Evolutionary conservation across 2,888 invertebrate genomes (phyloP), one percentile per base, ranked within the genome.

Genomic region (Drosophila setosimentum): DNA sequence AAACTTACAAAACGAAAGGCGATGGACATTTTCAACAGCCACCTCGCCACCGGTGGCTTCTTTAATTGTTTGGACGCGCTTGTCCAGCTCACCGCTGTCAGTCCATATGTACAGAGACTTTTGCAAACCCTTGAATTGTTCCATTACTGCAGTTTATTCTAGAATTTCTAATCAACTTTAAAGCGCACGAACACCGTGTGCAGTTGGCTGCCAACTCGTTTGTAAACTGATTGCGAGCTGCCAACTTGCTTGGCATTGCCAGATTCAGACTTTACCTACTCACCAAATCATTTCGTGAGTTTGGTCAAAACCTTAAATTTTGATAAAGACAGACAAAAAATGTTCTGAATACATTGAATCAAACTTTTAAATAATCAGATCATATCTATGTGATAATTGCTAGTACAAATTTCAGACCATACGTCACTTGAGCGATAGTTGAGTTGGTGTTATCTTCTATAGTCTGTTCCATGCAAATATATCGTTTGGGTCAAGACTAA

Each of bases 61-160:
- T 89, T 95, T 94, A 10, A 96, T 86, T 76, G 94, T 93, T 57
- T 94, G 93, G 8, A 94, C 94, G 35, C 94, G 93, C 82, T 94
- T 93, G 82, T 94, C 94, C 54, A 95, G 91, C 33, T 94, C 94
- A n/a, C 92, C 92, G 68, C 93, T 93, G 45, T 93, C 93, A 50
- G 94, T 94, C 95, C 95, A 95, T 69, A 96, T 93, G 62, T 95
- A 92, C 35, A 96, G 91, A 16, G 95, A 94, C 80, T 93, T 94
- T 80, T 94, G 93, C n/a, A 92, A 87, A 18, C 92, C 91, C 64
- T 92, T 91, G 45, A 93, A 92, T 77, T 91, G 87, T 27, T 94
- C 92, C 93, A 94, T 92, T 61, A 16, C 21, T 45, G 18, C 18
- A 27, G 57, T 73, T 55, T 27, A 29, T 68, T 84, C 60, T 63